These are phyloP conservation scores for Zoroaster sp. DNA, from an alignment of 53 echinoderm and acorn worm species.

Conservation along the genomic window DNA sequence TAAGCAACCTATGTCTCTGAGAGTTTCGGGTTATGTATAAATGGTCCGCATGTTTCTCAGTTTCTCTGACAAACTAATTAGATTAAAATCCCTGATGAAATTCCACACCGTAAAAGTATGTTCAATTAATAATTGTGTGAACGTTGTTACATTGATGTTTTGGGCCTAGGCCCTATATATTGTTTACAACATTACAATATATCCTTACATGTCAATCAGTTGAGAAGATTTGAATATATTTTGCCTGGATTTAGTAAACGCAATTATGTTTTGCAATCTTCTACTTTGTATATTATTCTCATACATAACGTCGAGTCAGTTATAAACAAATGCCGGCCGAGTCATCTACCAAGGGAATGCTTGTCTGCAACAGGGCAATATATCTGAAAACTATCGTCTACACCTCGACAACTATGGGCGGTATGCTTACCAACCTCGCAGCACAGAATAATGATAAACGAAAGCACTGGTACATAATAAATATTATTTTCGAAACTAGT, in stretches of 20 bases:
- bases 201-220: too few species aligned
- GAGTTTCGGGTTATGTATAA: too few species aligned
- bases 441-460: background rate
- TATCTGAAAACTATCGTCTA: conserved; percentile 15
- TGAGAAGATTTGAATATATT: background rate
- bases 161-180: too few species aligned
- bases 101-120: too few species aligned
- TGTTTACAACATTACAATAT: too few species aligned
- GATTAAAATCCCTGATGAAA: too few species aligned
- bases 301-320: background rate
- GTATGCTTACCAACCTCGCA: background rate
- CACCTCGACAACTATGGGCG: background rate
- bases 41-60: too few species aligned
- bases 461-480: background rate
- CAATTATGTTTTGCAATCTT: background rate
- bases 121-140: too few species aligned
- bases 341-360: background rate
- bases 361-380: conserved; percentile 8
- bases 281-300: background rate
- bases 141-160: background rate
- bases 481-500: background rate
- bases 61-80: too few species aligned
- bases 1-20: too few species aligned
- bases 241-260: background rate
- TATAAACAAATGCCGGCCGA: background rate